A percentile compares a stretch with the other conserved stretches of the same genome.
phyloP scores from a whole-genome alignment of 2,113 vertebrate species.

The Marmota monax region DNA sequence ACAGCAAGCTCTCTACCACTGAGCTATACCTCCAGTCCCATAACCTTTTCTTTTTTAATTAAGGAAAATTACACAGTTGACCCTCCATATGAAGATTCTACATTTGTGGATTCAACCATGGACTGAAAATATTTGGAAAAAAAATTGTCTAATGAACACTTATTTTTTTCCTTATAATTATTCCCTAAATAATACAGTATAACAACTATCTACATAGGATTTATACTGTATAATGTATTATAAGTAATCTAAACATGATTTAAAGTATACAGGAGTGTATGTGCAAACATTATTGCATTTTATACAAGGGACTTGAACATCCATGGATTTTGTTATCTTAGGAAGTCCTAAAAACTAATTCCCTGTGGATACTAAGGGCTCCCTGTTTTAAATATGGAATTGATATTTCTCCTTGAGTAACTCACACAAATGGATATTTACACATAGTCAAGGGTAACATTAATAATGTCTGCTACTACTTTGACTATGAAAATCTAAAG shows the following conservation, averaged over 20 bases:
- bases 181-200: not conserved
- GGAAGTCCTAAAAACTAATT: not conserved
- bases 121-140: not conserved
- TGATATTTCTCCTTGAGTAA: not conserved
- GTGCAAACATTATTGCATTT: not conserved
- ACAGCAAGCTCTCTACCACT: not conserved
- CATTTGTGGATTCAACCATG: not conserved
- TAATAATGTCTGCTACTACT: constrained; percentile 37
- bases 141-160: not conserved
- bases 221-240: not conserved
- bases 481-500: constrained; percentile 49
- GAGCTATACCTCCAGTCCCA: not conserved
- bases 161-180: not conserved
- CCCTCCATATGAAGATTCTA: not conserved
- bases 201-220: not conserved
- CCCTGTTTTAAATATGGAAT: not conserved
- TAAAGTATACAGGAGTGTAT: not conserved
- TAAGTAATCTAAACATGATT: not conserved
- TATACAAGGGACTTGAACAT: not conserved
- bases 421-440: not conserved
- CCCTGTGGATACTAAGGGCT: not conserved
- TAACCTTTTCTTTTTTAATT: not conserved
- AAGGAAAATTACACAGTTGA: not conserved
- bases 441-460: not conserved
- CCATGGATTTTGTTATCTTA: not conserved